Evolutionary conservation across 35 echinoderm and acorn worm species (phyloP).

Genomic region (Heliocidaris erythrogramma): DNA sequence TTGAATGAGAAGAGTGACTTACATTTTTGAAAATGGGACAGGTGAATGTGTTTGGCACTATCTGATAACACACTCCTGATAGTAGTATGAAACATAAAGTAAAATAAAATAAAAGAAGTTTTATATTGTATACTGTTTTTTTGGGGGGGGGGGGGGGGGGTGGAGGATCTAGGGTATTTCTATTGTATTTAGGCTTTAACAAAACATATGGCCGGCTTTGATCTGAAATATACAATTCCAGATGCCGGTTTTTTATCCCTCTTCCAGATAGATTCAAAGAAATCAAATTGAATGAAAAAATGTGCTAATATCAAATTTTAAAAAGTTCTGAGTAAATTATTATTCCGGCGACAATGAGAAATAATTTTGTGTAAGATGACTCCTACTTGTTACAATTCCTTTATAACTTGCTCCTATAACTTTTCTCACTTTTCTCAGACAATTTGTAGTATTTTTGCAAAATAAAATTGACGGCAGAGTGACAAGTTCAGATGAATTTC

Average conservation of each 20-base stretch:
- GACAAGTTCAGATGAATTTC: conserved; percentile 17
- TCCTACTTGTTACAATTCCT: neutral
- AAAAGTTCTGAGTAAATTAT: neutral
- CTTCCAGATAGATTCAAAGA: neutral
- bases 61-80: neutral
- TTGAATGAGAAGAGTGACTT: neutral
- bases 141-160: too few relatives aligned
- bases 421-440: neutral
- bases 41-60: too few relatives aligned
- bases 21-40: neutral
- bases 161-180: neutral
- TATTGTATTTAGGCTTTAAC: neutral
- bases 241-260: neutral
- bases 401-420: neutral
- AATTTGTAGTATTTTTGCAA: neutral
- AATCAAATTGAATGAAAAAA: neutral
- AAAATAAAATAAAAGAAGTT: neutral
- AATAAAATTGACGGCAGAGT: neutral
- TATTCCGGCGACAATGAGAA: neutral
- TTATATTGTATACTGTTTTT: too few relatives aligned
- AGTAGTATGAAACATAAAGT: neutral
- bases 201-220: neutral
- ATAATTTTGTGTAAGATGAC: neutral
- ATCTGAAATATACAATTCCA: neutral
- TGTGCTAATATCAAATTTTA: neutral